Conservation (phyloP, 2,113 vertebrate genomes). For the Lichenostomus cassidix region DNA sequence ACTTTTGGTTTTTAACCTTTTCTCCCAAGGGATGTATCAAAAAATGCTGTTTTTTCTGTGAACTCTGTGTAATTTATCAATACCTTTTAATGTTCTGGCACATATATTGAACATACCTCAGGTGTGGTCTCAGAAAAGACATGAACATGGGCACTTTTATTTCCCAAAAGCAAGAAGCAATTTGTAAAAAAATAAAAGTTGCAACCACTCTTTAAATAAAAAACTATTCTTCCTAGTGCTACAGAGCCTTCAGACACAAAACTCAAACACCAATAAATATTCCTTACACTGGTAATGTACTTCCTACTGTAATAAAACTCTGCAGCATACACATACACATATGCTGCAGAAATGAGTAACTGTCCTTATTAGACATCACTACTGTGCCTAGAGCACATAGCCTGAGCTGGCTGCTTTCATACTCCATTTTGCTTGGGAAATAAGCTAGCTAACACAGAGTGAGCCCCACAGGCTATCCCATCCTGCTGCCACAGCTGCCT, state of each 20-base stretch:
- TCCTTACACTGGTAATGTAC: neutral
- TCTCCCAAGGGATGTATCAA: neutral
- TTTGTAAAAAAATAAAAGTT: neutral
- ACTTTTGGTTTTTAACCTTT: neutral
- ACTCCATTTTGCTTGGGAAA: neutral
- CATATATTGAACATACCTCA: neutral
- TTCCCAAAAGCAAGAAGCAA: neutral
- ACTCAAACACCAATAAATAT: neutral
- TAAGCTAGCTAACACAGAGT: neutral
- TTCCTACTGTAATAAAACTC: neutral
- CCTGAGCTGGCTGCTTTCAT: neutral
- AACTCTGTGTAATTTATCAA: neutral
- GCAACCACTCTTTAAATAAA: neutral
- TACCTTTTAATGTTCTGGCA: neutral
- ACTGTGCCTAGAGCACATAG: neutral
- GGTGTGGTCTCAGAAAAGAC: neutral
- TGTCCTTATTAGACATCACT: neutral
- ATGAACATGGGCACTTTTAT: neutral
- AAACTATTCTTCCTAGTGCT: neutral
- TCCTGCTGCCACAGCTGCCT: neutral
- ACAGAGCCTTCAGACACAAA: neutral
- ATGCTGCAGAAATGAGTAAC: neutral
- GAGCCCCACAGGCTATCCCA: neutral
- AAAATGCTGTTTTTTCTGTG: neutral
- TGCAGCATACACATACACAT: neutral